Conservation (phyloP, 2,797 vertebrate genomes). For the Mormyrus proboscirostris region DNA sequence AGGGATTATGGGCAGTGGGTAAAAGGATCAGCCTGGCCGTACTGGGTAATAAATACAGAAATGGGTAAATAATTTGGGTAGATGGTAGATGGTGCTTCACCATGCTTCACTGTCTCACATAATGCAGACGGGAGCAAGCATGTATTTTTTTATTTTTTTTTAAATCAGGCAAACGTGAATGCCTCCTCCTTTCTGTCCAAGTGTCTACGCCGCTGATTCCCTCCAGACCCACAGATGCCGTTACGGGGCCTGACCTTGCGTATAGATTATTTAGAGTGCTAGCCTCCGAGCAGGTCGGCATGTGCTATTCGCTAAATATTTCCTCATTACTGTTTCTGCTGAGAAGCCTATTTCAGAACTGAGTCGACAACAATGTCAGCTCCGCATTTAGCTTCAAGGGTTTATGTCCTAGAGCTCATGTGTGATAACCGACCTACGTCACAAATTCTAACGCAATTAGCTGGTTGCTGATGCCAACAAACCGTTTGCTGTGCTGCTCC, state of each 20-base stretch:
- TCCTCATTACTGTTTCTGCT: slow-evolving; percentile 49
- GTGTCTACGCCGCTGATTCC: slow-evolving; percentile 34
- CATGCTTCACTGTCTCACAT: slow-evolving; percentile 18
- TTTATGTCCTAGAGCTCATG: slow-evolving; percentile 35
- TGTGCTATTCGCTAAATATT: slow-evolving; percentile 59
- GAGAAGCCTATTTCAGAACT: slow-evolving; percentile 29
- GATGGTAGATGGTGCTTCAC: slow-evolving; percentile 24
- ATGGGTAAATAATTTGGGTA: slow-evolving; percentile 31
- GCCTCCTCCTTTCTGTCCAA: slow-evolving; percentile 19
- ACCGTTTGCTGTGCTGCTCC: neutral
- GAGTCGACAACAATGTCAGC: slow-evolving; percentile 25
- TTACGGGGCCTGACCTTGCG: slow-evolving; percentile 36
- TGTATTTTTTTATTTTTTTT: neutral
- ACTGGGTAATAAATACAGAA: slow-evolving; percentile 35
- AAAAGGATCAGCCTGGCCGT: slow-evolving; percentile 28
- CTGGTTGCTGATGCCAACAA: slow-evolving; percentile 28
- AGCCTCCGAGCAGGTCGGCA: slow-evolving; percentile 38
- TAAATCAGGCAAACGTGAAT: slow-evolving; percentile 18
- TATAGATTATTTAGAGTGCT: slow-evolving; percentile 26
- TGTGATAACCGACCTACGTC: slow-evolving; percentile 43
- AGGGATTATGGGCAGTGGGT: neutral
- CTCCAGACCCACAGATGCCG: slow-evolving; percentile 37
- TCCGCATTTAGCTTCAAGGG: slow-evolving; percentile 36
- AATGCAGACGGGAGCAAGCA: slow-evolving; percentile 39
- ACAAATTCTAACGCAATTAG: slow-evolving; percentile 43